Evolutionary conservation across 1,140 invertebrate genomes (phyloP).

Genomic region (Euschistus heros): DNA sequence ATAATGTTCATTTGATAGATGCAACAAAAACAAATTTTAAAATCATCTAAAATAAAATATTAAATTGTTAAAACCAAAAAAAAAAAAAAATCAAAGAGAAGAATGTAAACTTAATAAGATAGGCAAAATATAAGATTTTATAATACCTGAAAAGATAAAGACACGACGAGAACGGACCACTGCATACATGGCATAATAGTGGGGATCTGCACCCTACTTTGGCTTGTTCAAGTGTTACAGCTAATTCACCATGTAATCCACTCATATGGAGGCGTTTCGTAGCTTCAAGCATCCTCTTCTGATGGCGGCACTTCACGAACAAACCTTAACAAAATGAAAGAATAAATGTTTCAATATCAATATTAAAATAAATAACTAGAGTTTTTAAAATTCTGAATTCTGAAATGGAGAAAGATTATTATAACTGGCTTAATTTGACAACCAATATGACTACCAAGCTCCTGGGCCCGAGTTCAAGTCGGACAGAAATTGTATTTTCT

Average conservation of each 20-base stretch:
- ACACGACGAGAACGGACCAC: conserved; percentile 21
- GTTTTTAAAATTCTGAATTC: too few species aligned
- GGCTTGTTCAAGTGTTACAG: conserved; percentile 22
- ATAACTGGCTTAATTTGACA: too few species aligned
- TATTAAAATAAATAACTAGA: background rate
- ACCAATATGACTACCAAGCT: too few species aligned
- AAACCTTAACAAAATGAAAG: conserved; percentile 26
- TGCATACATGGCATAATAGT: conserved; percentile 27
- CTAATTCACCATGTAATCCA: conserved; percentile 30
- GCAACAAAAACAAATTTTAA: background rate
- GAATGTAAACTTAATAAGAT: background rate
- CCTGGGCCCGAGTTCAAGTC: too few species aligned
- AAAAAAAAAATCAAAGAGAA: background rate
- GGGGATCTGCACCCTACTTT: conserved; percentile 28
- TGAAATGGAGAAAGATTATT: too few species aligned
- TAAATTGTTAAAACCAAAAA: background rate
- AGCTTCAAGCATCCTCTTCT: conserved; percentile 29
- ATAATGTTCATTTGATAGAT: conserved; percentile 10
- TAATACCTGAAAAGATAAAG: conserved; percentile 28
- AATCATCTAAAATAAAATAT: background rate
- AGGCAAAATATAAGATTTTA: background rate
- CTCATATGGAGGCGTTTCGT: conserved; percentile 26
- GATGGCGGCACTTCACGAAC: conserved; percentile 32
- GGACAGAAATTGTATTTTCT: too few species aligned
- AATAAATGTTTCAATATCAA: background rate